phyloP scores from a whole-genome alignment of 1,140 invertebrate genomes.

The Thrips palmi region DNA sequence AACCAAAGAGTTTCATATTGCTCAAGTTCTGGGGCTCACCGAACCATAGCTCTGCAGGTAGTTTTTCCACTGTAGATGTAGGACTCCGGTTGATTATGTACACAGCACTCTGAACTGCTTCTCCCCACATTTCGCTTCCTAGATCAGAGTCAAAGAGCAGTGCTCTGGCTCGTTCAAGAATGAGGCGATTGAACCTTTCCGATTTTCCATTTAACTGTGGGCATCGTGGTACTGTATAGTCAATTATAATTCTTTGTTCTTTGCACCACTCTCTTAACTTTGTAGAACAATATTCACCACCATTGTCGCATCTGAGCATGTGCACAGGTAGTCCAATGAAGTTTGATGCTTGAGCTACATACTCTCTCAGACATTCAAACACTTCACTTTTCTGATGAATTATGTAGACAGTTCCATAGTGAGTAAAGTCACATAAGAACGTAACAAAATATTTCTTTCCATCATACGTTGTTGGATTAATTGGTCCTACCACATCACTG shows the following conservation, averaged over 20 bases:
- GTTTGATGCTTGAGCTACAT: slow-evolving; percentile 13
- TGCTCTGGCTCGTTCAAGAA: slow-evolving; percentile 19
- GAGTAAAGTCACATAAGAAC: slow-evolving; percentile 23
- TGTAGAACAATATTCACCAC: slow-evolving; percentile 17
- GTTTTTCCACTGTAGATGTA: slow-evolving; percentile 11
- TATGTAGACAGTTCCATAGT: slow-evolving; percentile 19
- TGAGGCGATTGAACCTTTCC: slow-evolving; percentile 22
- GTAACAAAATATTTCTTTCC: slow-evolving; percentile 21
- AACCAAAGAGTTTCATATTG: slow-evolving; percentile 20
- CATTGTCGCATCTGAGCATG: slow-evolving; percentile 18
- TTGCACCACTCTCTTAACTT: slow-evolving; percentile 16
- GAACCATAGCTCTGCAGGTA: slow-evolving; percentile 19
- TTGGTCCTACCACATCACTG: slow-evolving; percentile 20
- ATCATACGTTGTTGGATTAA: slow-evolving; percentile 17
- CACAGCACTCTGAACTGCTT: slow-evolving; percentile 15
- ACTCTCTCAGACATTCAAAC: slow-evolving; percentile 17
- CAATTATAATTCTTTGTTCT: slow-evolving; percentile 14
- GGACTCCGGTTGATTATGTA: slow-evolving; percentile 18
- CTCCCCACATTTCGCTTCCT: slow-evolving; percentile 18
- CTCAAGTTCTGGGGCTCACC: slow-evolving; percentile 16
- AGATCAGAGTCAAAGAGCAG: slow-evolving; percentile 17
- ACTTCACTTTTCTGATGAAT: slow-evolving; percentile 20
- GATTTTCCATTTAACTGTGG: slow-evolving; percentile 23
- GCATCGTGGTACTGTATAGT: slow-evolving; percentile 17
- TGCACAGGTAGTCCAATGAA: slow-evolving; percentile 13